Evolutionary conservation across 2,888 invertebrate species (phyloP).

Genomic region (Dyspetes luteomarginatus): DNA sequence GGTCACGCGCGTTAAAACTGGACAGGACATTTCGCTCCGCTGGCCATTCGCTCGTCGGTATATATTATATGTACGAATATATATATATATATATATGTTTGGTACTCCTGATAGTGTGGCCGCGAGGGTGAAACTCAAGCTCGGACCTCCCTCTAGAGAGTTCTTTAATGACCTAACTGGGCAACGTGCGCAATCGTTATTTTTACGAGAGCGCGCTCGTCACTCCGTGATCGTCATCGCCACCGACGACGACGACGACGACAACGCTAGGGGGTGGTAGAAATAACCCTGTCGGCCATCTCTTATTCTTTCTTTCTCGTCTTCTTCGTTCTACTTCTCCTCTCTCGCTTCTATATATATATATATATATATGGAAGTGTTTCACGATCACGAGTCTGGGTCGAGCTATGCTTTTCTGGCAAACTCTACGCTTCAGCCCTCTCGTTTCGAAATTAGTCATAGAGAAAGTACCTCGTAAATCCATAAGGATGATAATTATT

Average conservation of each 20-base stretch:
- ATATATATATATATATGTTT: background rate
- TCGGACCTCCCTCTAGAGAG: conserved; percentile 67
- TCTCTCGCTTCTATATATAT: background rate
- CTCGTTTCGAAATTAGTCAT: conserved; percentile 66
- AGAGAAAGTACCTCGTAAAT: conserved; percentile 69
- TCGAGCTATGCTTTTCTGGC: conserved; percentile 20
- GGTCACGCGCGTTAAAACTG: conserved; percentile 71
- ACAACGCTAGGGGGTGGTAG: conserved; percentile 29
- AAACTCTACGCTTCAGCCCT: conserved; percentile 39
- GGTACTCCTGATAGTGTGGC: conserved; percentile 40
- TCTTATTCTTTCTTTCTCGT: background rate
- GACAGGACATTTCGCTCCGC: conserved; percentile 68
- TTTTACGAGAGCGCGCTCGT: conserved; percentile 69
- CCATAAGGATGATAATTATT: conserved; percentile 65
- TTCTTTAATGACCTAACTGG: conserved; percentile 77
- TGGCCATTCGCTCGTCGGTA: conserved; percentile 21
- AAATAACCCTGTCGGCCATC: conserved; percentile 24
- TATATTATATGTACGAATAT: conserved; percentile 3
- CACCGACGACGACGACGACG: conserved; percentile 38
- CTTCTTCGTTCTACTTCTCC: background rate
- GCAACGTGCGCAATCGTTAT: conserved; percentile 76
- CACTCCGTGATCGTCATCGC: conserved; percentile 34
- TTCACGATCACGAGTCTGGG: conserved; percentile 53
- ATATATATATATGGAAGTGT: conserved; percentile 22
- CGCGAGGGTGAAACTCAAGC: conserved; percentile 36